These are phyloP conservation scores for Alaudala cheleensis DNA, from an alignment of 2,113 vertebrate genomes.

Conservation along the genomic window DNA sequence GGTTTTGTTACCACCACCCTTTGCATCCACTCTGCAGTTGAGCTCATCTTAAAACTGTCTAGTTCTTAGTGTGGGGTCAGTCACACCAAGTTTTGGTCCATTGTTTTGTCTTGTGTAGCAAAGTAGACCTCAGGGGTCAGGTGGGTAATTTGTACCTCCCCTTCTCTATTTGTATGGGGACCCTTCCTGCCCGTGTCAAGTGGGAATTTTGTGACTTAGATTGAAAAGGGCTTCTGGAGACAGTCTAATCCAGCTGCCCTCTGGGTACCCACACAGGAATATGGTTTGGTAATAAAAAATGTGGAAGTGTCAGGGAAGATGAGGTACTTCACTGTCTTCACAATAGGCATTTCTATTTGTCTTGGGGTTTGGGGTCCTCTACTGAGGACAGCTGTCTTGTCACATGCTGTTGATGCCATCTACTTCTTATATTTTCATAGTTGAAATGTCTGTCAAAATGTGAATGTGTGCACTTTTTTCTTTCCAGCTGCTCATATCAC, in stretches of 20 bases:
- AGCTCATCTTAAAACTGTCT: background rate
- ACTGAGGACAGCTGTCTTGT: background rate
- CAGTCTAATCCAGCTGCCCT: background rate
- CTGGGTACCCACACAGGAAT: background rate
- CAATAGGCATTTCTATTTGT: background rate
- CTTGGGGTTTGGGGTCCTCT: background rate
- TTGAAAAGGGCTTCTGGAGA: background rate
- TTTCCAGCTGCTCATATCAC: background rate
- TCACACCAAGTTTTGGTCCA: background rate
- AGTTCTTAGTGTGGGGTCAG: background rate
- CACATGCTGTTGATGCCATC: background rate
- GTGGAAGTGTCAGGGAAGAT: background rate
- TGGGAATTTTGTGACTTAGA: background rate
- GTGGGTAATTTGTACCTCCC: background rate
- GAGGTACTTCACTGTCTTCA: background rate
- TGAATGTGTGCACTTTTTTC: rapidly evolving
- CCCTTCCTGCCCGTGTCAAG: background rate
- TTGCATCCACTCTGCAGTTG: background rate
- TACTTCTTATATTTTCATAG: background rate
- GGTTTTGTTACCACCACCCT: background rate
- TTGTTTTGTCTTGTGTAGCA: background rate
- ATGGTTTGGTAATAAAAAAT: background rate
- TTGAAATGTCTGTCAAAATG: background rate
- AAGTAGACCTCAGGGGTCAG: background rate
- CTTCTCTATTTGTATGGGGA: background rate